These are phyloP conservation scores for Spilogale gracilis DNA, from an alignment of 2,113 vertebrate species.

Conservation along the genomic window DNA sequence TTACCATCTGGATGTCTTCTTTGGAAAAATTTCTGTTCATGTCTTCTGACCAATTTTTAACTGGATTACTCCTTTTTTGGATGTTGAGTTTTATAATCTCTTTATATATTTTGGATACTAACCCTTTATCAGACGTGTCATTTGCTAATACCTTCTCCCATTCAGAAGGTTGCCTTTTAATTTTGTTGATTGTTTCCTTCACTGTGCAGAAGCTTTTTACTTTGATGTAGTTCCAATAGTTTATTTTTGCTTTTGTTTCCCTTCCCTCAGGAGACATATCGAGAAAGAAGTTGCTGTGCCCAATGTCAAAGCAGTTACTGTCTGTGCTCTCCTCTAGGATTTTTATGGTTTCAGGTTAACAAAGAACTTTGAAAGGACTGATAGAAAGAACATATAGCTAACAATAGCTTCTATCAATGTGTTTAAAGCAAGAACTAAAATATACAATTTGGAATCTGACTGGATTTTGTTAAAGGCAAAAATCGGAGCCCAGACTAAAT, in stretches of 20 bases:
- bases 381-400: constrained; percentile 42
- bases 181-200: background rate
- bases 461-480: constrained; percentile 56
- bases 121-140: background rate
- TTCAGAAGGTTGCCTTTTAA: background rate
- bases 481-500: constrained; percentile 56
- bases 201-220: background rate
- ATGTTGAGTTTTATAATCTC: background rate
- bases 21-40: background rate
- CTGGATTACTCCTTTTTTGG: background rate
- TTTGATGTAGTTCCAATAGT: background rate
- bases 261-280: background rate
- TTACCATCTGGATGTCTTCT: background rate
- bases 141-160: background rate
- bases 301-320: background rate
- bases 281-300: background rate
- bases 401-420: constrained; percentile 62
- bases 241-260: background rate
- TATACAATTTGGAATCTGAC: constrained; percentile 43
- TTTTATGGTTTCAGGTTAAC: background rate
- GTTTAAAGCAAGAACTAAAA: constrained; percentile 55
- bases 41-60: background rate
- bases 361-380: constrained; percentile 61
- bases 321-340: background rate
- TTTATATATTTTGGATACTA: background rate